phyloP scores from a whole-genome alignment of 2,113 vertebrate species.

The Mola mola region DNA sequence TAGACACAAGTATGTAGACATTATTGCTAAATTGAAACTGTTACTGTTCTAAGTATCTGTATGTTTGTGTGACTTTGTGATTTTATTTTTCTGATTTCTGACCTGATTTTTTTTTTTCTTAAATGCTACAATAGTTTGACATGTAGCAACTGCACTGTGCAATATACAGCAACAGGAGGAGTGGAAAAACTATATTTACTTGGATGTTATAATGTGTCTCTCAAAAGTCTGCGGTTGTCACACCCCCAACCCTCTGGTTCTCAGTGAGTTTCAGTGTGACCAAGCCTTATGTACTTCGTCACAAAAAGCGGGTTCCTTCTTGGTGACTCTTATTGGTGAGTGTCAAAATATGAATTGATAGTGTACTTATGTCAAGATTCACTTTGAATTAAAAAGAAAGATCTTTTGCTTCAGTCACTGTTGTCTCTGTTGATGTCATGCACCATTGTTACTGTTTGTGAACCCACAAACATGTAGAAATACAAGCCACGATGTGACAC shows the following conservation, averaged over 20 bases:
- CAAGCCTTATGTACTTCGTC: conserved; percentile 99
- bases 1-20: conserved; percentile 87
- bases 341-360: conserved; percentile 99
- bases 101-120: conserved; percentile 87
- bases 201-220: conserved; percentile 92
- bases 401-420: conserved; percentile 90
- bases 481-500: too few relatives aligned
- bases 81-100: too few relatives aligned
- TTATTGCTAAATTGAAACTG: conserved; percentile 89
- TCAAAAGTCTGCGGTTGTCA: conserved; percentile 93
- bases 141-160: conserved; percentile 99
- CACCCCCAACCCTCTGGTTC: conserved; percentile 88
- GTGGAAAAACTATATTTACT: conserved; percentile 92
- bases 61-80: conserved; percentile 89
- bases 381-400: conserved; percentile 99
- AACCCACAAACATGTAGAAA: too few relatives aligned
- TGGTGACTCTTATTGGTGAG: conserved; percentile 99
- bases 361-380: conserved; percentile 99
- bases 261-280: conserved; percentile 99
- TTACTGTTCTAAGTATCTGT: conserved; percentile 91
- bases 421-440: conserved; percentile 16
- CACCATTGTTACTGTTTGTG: too few relatives aligned
- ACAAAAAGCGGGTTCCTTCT: conserved; percentile 99
- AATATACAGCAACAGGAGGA: conserved; percentile 98
- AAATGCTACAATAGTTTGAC: conserved; percentile 97